Conservation (phyloP, 2,797 vertebrate genomes). For the Meriones psammophilus region DNA sequence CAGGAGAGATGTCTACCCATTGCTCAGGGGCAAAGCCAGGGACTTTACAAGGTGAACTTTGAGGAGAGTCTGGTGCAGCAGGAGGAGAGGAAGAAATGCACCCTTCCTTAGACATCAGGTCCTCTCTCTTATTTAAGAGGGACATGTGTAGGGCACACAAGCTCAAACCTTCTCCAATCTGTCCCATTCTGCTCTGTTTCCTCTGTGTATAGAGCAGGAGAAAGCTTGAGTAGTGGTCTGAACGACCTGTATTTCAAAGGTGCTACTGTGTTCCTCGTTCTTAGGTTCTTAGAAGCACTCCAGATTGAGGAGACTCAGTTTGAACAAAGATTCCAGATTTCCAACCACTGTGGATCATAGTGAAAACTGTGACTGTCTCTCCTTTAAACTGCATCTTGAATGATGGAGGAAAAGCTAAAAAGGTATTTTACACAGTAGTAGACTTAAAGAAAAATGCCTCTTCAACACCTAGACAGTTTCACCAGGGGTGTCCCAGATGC, state of each 20-base stretch:
- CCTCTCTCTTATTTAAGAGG: neutral
- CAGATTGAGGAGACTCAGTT: neutral
- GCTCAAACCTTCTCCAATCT: neutral
- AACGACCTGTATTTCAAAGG: slow-evolving; percentile 3
- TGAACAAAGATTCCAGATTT: slow-evolving; percentile 32
- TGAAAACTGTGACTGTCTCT: slow-evolving; percentile 40
- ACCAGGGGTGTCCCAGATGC: neutral
- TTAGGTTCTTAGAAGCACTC: neutral
- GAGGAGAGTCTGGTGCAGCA: accelerated
- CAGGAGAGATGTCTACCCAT: neutral
- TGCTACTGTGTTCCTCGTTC: neutral
- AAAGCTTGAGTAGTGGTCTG: neutral
- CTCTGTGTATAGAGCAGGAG: neutral
- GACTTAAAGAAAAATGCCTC: neutral
- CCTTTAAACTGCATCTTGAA: neutral
- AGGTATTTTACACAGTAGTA: neutral
- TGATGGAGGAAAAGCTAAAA: neutral
- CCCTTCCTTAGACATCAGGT: neutral
- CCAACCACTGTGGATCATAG: slow-evolving; percentile 34
- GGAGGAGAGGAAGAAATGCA: neutral
- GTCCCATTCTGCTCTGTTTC: neutral
- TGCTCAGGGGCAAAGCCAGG: neutral
- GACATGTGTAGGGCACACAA: accelerated
- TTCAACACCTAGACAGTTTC: slow-evolving; percentile 3
- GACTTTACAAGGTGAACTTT: neutral